Conservation (phyloP, 2,888 invertebrate species). For the Syritta pipiens region DNA sequence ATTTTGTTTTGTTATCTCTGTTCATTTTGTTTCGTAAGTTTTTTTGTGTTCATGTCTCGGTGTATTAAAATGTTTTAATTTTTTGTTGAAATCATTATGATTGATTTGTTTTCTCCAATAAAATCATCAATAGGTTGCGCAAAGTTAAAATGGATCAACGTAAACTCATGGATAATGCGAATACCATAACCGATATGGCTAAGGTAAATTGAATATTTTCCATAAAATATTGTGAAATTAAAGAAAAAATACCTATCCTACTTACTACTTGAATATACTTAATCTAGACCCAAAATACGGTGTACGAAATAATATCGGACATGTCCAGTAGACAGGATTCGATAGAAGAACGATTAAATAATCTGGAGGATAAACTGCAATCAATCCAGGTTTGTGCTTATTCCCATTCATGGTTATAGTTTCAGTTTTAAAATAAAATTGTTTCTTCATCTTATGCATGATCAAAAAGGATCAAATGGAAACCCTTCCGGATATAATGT, state of each 20-base stretch:
- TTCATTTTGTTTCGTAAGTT: slow-evolving; percentile 1
- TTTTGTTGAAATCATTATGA: slow-evolving; percentile 30
- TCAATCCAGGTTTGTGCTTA: slow-evolving; percentile 88
- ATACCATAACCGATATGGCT: slow-evolving; percentile 99
- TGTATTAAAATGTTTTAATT: slow-evolving; percentile 18
- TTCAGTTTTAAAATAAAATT: no score
- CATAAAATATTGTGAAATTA: neutral
- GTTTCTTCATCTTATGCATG: no score
- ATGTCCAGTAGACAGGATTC: slow-evolving; percentile 96
- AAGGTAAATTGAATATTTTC: slow-evolving; percentile 86
- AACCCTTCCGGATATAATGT: slow-evolving; percentile 89
- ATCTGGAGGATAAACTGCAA: slow-evolving; percentile 94
- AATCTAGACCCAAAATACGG: slow-evolving; percentile 95
- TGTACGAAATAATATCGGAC: slow-evolving; percentile 98
- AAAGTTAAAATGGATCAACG: slow-evolving; percentile 99
- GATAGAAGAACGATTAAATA: slow-evolving; percentile 94
- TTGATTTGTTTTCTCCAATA: slow-evolving; percentile 48
- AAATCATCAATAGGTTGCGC: slow-evolving; percentile 85
- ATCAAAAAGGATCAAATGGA: slow-evolving; percentile 91
- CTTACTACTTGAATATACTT: slow-evolving; percentile 21
- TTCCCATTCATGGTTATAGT: no score
- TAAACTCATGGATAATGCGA: slow-evolving; percentile 99
- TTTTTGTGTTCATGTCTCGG: slow-evolving; percentile 31
- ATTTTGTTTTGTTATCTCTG: neutral
- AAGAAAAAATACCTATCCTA: slow-evolving; percentile 5